phyloP scores from a whole-genome alignment of 2,113 vertebrate species.

The Bathybates hornii region DNA sequence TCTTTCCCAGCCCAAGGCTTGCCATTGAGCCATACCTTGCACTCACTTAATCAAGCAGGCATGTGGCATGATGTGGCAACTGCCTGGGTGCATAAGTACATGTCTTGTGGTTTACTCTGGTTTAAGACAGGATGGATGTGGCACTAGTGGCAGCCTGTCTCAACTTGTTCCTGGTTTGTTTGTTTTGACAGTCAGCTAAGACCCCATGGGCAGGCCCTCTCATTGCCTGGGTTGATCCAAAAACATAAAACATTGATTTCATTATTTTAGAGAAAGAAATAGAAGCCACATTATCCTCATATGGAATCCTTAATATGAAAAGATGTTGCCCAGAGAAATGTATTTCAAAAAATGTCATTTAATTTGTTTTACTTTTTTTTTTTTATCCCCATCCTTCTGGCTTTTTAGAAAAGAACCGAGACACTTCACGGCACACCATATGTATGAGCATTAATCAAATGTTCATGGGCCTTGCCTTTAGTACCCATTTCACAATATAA shows the following conservation, averaged over 20 bases:
- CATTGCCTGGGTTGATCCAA: slow-evolving; percentile 34
- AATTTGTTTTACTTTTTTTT: not conserved
- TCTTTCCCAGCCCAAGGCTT: slow-evolving; percentile 11
- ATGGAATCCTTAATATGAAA: slow-evolving; percentile 35
- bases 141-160: slow-evolving; percentile 57
- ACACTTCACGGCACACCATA: slow-evolving; percentile 23
- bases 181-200: slow-evolving; percentile 70
- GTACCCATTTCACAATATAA: slow-evolving; percentile 51
- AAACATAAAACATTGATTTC: slow-evolving; percentile 54
- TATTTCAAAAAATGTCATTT: slow-evolving; percentile 16
- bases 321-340: slow-evolving; percentile 43
- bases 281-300: slow-evolving; percentile 52
- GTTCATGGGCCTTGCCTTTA: slow-evolving; percentile 47
- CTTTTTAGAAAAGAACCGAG: slow-evolving; percentile 11
- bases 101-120: slow-evolving; percentile 61
- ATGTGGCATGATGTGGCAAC: slow-evolving; percentile 62
- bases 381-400: slow-evolving; percentile 18
- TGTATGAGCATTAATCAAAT: slow-evolving; percentile 53
- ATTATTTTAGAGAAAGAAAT: slow-evolving; percentile 55
- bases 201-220: slow-evolving; percentile 47
- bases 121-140: slow-evolving; percentile 65
- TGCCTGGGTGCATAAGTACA: slow-evolving; percentile 47
- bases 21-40: slow-evolving; percentile 45
- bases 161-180: slow-evolving; percentile 66
- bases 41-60: slow-evolving; percentile 57